phyloP scores from a whole-genome alignment of 2,888 invertebrate genomes.

The Eristalinus sepulchralis region DNA sequence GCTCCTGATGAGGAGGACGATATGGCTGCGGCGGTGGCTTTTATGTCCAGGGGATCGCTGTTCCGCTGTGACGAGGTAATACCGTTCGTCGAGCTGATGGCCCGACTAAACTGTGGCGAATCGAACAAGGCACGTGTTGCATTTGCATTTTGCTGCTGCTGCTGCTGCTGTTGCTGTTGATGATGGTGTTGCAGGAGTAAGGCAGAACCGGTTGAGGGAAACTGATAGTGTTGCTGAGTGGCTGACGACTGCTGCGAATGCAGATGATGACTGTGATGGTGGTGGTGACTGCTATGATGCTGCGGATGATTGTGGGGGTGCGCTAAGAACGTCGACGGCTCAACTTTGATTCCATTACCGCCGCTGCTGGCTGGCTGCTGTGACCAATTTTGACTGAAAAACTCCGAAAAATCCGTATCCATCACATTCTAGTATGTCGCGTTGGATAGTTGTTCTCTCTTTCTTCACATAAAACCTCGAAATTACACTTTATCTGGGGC shows the following conservation, averaged over 20 bases:
- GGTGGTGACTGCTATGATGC: conserved; percentile 18
- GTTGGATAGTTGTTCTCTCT: conserved; percentile 48
- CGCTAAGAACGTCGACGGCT: conserved; percentile 63
- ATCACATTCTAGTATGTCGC: conserved; percentile 69
- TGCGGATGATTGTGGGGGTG: conserved; percentile 33
- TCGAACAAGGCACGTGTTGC: conserved; percentile 72
- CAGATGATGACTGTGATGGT: conserved; percentile 44
- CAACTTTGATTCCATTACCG: conserved; percentile 73
- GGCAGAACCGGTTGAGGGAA: conserved; percentile 53
- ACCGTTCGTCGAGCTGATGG: conserved; percentile 68
- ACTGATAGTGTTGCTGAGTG: conserved; percentile 44
- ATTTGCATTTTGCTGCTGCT: conserved; percentile 44
- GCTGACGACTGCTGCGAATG: conserved; percentile 40
- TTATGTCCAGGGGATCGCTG: conserved; percentile 52
- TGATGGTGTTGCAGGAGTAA: conserved; percentile 62
- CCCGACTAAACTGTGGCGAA: conserved; percentile 71
- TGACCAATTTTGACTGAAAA: conserved; percentile 74
- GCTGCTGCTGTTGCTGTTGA: conserved; percentile 60
- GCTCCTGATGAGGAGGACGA: conserved; percentile 55
- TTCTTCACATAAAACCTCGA: neutral
- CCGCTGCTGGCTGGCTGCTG: conserved; percentile 45
- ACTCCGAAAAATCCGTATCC: conserved; percentile 75
- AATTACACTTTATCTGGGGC: neutral
- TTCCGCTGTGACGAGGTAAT: conserved; percentile 67
- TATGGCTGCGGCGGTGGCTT: conserved; percentile 58